phyloP scores from a whole-genome alignment of 2,888 invertebrate species.

The Eupithecia exiguata region DNA sequence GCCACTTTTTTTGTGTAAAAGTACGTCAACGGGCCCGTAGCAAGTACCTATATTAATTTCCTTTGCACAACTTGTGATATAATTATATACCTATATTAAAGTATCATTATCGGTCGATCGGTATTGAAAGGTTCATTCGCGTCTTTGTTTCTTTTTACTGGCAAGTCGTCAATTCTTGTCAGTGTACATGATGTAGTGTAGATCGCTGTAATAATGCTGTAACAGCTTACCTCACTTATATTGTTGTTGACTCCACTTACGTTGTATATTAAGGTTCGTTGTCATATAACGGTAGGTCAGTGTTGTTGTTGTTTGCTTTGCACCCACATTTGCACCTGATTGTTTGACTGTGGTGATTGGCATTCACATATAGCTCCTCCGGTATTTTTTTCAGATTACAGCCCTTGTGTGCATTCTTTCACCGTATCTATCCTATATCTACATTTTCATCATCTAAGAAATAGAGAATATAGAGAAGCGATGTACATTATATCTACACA shows the following conservation, averaged over 20 bases:
- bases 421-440: too few species aligned
- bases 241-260: constrained; percentile 3
- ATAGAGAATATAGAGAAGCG: too few species aligned
- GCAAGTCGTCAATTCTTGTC: constrained; percentile 7
- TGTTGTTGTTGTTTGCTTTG: neutral
- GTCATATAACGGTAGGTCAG: constrained; percentile 7
- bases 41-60: neutral
- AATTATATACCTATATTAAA: too few species aligned
- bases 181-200: neutral
- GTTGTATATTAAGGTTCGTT: constrained; percentile 3
- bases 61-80: too few species aligned
- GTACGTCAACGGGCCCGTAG: neutral
- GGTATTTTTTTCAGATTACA: too few species aligned
- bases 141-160: constrained; percentile 22
- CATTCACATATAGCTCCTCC: too few species aligned
- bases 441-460: too few species aligned
- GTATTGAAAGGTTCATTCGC: constrained; percentile 9
- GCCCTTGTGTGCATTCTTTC: too few species aligned
- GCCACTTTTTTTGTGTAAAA: neutral
- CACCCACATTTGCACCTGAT: constrained; percentile 1
- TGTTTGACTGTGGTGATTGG: neutral
- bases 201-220: constrained; percentile 7
- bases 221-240: constrained; percentile 14
- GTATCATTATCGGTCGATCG: neutral
- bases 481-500: too few species aligned